Base-by-base conservation (phyloP, 2,888 invertebrate genomes). In the Scaptomyza cyrtandrae region DNA sequence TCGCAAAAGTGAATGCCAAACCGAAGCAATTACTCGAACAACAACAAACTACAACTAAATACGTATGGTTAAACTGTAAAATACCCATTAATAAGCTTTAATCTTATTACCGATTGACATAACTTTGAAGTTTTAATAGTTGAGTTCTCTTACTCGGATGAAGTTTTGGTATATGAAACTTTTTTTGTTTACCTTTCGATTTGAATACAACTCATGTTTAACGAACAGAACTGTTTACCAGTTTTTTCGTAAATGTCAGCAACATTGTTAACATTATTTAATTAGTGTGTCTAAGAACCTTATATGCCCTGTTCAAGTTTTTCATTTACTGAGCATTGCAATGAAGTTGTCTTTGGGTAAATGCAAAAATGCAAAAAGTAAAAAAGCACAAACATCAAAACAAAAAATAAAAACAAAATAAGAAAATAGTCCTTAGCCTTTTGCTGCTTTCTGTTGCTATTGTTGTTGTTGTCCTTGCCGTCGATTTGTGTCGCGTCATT, bases 401-500 rank as follows among this genome's bases (percentile, higher is more conserved):
- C n/a, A n/a, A 19, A 19, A 2, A 53, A 35, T 27, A 54, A 27
- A 39, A 59, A 53, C 54, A 1, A 24, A 24, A 3, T 24, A 24
- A 24, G 46, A 29, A 45, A 45, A 45, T 24, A 43, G 24, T 45
- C 24, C 43, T 55, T 55, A 35, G 39, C 54, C 55, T 62, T 62
- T 50, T 10, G 33, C 33, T 10, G 1, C 3, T 33, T 33, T 37
- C 6, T 35, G 24, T 24, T 24, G 24, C 10, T 39, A 14, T 41
- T 41, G 41, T 16, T 39, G 39, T 41, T 41, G 41, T 16, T 44
- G 49, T 59, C 49, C 77, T 65, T 57, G 72, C 55, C 61, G 58
- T 74, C 48, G 57, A 58, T 68, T 78, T 66, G 58, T 67, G 71
- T 77, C 78, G 81, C 71, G 63, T 78, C 67, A 77, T 77, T 83